Percentiles rank a stretch among this genome's conserved stretches.
Conservation (phyloP, 2,888 invertebrate species). For the Megamerina dolium region DNA sequence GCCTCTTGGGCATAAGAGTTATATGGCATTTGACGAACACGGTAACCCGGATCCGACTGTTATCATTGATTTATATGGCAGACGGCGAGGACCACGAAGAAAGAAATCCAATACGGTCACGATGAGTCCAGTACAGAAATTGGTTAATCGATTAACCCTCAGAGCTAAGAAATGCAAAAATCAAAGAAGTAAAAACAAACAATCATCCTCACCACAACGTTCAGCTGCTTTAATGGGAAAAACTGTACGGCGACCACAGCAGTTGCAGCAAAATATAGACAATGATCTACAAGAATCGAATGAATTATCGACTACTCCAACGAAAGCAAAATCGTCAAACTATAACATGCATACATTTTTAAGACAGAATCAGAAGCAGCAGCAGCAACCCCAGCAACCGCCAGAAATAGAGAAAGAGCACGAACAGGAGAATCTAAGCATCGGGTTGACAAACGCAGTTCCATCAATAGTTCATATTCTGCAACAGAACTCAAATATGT, state of each 20-base stretch:
- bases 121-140: too few relatives aligned
- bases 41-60: conserved; percentile 82
- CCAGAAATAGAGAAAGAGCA: conserved; percentile 9
- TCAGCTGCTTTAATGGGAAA: conserved; percentile 42
- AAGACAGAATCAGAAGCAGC: conserved; percentile 17
- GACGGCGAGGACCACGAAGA: conserved; percentile 77
- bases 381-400: conserved; percentile 16
- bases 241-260: conserved; percentile 21
- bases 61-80: conserved; percentile 87
- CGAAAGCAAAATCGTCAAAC: conserved; percentile 27
- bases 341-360: conserved; percentile 22
- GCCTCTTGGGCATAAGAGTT: conserved; percentile 86
- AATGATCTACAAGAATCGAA: too few relatives aligned
- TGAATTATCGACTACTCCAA: conserved; percentile 36
- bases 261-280: too few relatives aligned
- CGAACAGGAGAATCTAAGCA: conserved; percentile 19
- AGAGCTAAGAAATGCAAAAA: not conserved
- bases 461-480: conserved; percentile 42
- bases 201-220: conserved; percentile 29
- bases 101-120: conserved; percentile 42
- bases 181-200: conserved; percentile 10
- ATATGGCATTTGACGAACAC: conserved; percentile 82
- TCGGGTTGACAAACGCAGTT: conserved; percentile 27
- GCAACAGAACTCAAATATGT: conserved; percentile 42
- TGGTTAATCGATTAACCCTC: not conserved